Conservation (phyloP, 2,888 invertebrate genomes). For the Microchrysa polita region DNA sequence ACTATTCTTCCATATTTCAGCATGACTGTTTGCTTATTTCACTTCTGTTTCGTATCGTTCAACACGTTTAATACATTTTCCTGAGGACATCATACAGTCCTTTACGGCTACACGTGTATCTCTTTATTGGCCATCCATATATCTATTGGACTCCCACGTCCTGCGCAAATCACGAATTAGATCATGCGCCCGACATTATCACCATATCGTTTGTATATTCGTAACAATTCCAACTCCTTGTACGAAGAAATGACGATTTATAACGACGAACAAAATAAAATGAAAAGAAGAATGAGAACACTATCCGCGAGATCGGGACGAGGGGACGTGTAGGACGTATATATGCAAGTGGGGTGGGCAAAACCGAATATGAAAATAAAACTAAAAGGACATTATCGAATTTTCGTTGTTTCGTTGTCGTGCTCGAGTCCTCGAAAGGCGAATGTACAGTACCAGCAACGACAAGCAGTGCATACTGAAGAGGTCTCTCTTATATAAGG, state of each 20-base stretch:
- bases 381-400: slow-evolving; percentile 39
- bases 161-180: slow-evolving; percentile 16
- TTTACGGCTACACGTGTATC: slow-evolving; percentile 41
- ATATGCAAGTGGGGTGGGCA: no score
- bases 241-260: not conserved
- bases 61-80: slow-evolving; percentile 41
- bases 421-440: slow-evolving; percentile 14
- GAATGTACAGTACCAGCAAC: not conserved
- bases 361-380: slow-evolving; percentile 14
- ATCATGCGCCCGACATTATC: slow-evolving; percentile 20
- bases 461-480: slow-evolving; percentile 32
- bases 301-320: no score
- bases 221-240: not conserved
- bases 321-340: no score
- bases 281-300: slow-evolving; percentile 1
- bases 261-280: slow-evolving; percentile 25
- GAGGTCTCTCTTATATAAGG: not conserved
- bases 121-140: slow-evolving; percentile 14
- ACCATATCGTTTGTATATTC: not conserved
- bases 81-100: slow-evolving; percentile 16
- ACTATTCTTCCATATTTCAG: slow-evolving; percentile 1
- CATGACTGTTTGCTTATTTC: slow-evolving; percentile 6
- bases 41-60: slow-evolving; percentile 9
- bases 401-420: slow-evolving; percentile 30
- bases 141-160: slow-evolving; percentile 1